phyloP scores from a whole-genome alignment of 1,140 invertebrate species.

The Pollicipes pollicipes region DNA sequence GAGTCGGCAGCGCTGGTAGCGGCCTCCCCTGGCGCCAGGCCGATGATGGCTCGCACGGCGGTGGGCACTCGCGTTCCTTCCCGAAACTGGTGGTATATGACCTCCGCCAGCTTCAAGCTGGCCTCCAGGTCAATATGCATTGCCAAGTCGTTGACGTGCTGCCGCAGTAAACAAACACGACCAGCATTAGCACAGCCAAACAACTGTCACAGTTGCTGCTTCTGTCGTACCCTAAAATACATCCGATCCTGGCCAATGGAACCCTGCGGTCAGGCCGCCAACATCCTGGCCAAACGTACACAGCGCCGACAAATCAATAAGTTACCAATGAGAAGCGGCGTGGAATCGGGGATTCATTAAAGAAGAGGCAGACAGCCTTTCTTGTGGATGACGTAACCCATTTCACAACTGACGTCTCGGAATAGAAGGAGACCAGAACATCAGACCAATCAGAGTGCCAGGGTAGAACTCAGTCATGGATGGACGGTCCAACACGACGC shows the following conservation, averaged over 20 bases:
- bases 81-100: slow-evolving; percentile 65
- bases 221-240: background rate
- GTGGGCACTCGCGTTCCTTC: slow-evolving; percentile 43
- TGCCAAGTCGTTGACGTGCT: slow-evolving; percentile 86
- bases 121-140: slow-evolving; percentile 59
- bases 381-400: no score
- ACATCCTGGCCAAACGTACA: background rate
- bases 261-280: background rate
- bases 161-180: slow-evolving; percentile 27
- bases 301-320: background rate
- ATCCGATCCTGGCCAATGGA: no score
- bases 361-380: no score
- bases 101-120: slow-evolving; percentile 65
- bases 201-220: background rate
- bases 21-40: slow-evolving; percentile 25
- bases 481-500: no score
- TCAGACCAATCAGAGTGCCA: no score
- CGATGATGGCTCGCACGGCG: slow-evolving; percentile 44
- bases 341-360: no score
- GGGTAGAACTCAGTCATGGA: no score
- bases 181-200: slow-evolving; percentile 15
- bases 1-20: background rate
- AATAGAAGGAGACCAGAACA: no score
- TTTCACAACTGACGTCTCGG: no score
- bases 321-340: no score